Evolutionary conservation across 1,140 invertebrate genomes (phyloP).

Genomic region (Drosophila watanabei): DNA sequence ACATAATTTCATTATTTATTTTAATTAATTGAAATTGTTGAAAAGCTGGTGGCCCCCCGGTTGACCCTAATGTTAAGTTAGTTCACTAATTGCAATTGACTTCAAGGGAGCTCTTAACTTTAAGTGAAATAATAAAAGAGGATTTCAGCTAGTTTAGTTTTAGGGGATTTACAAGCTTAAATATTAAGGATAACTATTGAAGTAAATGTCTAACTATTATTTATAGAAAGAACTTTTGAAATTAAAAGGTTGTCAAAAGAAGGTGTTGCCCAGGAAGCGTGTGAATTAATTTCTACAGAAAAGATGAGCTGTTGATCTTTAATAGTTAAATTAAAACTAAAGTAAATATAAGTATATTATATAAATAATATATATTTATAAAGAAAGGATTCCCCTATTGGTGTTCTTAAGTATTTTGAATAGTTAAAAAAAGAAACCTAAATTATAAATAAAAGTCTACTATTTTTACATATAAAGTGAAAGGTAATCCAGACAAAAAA

Average conservation of each 20-base stretch:
- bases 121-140: constrained; percentile 4
- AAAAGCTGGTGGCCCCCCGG: constrained; percentile 37
- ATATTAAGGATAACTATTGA: not conserved
- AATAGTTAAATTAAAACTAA: too few species aligned
- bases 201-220: too few species aligned
- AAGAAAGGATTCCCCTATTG: too few species aligned
- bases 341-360: too few species aligned
- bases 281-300: too few species aligned
- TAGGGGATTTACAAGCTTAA: not conserved
- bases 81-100: constrained; percentile 60
- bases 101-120: constrained; percentile 20
- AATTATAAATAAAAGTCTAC: not conserved
- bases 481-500: not conserved
- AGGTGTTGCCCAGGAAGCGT: too few species aligned
- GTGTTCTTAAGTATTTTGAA: too few species aligned
- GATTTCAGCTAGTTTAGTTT: not conserved
- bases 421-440: too few species aligned
- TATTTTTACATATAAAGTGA: not conserved
- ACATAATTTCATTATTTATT: constrained; percentile 76
- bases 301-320: too few species aligned
- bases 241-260: too few species aligned
- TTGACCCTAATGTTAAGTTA: constrained; percentile 54
- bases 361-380: too few species aligned
- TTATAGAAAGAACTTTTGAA: too few species aligned
- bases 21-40: constrained; percentile 78